phyloP scores from a whole-genome alignment of 2,888 invertebrate genomes.

The Drosophila mettleri region DNA sequence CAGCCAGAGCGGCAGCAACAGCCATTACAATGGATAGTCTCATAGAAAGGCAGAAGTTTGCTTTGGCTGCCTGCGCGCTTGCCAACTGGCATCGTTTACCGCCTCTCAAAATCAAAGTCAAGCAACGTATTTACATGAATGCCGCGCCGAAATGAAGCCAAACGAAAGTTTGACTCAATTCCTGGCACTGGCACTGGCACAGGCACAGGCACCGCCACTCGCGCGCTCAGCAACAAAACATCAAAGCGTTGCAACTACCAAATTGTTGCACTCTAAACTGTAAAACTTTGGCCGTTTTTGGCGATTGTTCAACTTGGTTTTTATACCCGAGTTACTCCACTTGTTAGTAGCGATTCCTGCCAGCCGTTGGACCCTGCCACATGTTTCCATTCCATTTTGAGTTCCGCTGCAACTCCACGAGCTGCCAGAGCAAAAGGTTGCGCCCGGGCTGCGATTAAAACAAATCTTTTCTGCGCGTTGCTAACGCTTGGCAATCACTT shows the following conservation, averaged over 20 bases:
- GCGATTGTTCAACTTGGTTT: conserved; percentile 60
- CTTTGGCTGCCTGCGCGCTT: conserved; percentile 40
- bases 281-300: conserved; percentile 59
- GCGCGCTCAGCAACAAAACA: conserved; percentile 15
- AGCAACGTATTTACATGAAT: conserved; percentile 74
- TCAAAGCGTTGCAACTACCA: conserved; percentile 38
- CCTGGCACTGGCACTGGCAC: conserved; percentile 24
- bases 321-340: conserved; percentile 34
- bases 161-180: conserved; percentile 69
- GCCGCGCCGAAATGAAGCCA: conserved; percentile 55
- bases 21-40: conserved; percentile 32
- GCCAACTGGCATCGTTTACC: conserved; percentile 75
- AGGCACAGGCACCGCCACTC: conserved; percentile 18
- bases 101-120: conserved; percentile 69
- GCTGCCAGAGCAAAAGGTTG: neutral
- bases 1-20: conserved; percentile 20
- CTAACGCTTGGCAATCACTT: conserved; percentile 8
- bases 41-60: conserved; percentile 62
- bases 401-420: conserved; percentile 1
- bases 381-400: conserved; percentile 3
- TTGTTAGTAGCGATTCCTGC: conserved; percentile 29
- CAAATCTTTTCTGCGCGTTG: conserved; percentile 4
- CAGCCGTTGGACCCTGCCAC: conserved; percentile 20
- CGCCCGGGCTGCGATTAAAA: conserved; percentile 19
- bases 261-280: conserved; percentile 62